phyloP scores from a whole-genome alignment of 2,888 invertebrate species.

The Noctua janthe region DNA sequence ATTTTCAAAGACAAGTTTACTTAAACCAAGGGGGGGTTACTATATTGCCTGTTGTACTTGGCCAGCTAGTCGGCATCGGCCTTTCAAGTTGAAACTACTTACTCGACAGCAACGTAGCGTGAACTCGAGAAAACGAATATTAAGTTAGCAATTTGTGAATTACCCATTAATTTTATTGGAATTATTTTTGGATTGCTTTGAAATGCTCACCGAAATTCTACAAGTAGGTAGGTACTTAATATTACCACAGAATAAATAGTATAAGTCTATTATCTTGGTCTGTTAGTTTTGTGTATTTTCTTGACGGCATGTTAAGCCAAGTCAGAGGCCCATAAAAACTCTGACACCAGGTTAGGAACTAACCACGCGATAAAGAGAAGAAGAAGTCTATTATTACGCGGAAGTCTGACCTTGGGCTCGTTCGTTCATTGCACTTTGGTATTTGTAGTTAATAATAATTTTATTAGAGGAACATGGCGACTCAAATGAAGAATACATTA shows the following conservation, averaged over 20 bases:
- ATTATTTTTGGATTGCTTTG: background rate
- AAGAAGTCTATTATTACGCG: background rate
- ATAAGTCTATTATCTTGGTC: no score
- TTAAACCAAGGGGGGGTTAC: background rate
- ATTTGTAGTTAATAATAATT: background rate
- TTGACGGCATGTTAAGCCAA: no score
- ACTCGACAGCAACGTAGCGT: background rate
- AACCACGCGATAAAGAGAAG: no score
- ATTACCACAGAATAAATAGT: background rate
- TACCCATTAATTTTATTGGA: background rate
- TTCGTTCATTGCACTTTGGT: background rate
- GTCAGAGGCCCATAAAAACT: no score
- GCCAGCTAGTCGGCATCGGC: constrained; percentile 1
- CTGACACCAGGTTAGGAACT: no score
- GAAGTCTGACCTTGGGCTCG: background rate
- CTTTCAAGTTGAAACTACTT: background rate
- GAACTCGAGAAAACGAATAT: constrained; percentile 5
- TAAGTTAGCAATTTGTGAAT: constrained; percentile 5
- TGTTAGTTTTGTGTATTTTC: no score
- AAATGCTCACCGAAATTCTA: background rate
- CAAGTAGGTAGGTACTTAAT: constrained; percentile 11
- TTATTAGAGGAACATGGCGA: background rate
- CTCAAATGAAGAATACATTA: background rate
- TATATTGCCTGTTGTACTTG: background rate
- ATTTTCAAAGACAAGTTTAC: background rate